phyloP scores from a whole-genome alignment of 2,113 vertebrate species.

The Catharus bicknelli region DNA sequence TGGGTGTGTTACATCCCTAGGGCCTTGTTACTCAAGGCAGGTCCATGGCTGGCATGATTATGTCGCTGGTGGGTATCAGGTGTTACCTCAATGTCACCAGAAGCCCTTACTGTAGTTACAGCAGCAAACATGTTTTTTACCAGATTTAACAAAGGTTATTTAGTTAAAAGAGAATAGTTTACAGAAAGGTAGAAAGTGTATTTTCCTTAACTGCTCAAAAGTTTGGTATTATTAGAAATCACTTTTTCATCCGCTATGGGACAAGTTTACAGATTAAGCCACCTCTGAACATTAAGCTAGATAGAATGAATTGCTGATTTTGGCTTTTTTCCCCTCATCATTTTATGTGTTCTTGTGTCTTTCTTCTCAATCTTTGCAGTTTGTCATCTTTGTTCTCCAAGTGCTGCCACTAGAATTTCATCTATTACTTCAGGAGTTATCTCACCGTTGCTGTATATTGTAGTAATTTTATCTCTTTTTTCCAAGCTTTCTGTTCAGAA shows the following conservation, averaged over 20 bases:
- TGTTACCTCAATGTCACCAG: background rate
- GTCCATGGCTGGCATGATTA: background rate
- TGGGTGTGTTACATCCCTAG: background rate
- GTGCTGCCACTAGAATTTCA: constrained; percentile 40
- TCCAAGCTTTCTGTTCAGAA: constrained; percentile 32
- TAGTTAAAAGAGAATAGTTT: background rate
- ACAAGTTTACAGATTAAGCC: background rate
- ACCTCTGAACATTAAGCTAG: background rate
- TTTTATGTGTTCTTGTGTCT: background rate
- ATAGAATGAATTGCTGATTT: background rate
- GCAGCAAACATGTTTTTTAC: background rate
- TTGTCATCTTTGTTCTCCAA: constrained; percentile 39
- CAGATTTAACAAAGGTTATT: background rate
- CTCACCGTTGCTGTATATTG: background rate
- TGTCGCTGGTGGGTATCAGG: background rate
- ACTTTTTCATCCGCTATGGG: background rate
- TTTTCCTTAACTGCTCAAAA: background rate
- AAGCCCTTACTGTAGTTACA: background rate
- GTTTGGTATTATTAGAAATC: background rate
- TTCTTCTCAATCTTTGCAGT: background rate
- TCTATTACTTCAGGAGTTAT: constrained; percentile 48
- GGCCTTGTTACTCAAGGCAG: background rate
- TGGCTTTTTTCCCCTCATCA: rapidly evolving
- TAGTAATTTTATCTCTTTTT: constrained; percentile 49
- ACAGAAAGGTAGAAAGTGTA: background rate